Evolutionary conservation across 2,888 invertebrate genomes (phyloP).

Genomic region (Brachypalpus laphriformis): DNA sequence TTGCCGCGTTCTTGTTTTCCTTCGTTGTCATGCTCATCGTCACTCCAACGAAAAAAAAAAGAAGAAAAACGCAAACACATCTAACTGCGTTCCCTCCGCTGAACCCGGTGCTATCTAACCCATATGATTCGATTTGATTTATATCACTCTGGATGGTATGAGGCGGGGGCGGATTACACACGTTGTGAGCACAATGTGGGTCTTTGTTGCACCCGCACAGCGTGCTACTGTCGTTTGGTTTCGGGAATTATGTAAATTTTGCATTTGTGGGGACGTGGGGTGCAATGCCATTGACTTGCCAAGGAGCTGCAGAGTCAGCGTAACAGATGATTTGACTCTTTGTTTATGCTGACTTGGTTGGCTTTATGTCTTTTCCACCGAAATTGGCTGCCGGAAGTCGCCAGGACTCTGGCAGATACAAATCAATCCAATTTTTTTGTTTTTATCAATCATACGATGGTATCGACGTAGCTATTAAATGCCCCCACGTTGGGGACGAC

Average conservation of each 20-base stretch:
- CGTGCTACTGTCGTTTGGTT: slow-evolving; percentile 14
- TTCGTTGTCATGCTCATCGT: slow-evolving; percentile 66
- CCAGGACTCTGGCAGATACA: slow-evolving; percentile 14
- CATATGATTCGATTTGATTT: slow-evolving; percentile 71
- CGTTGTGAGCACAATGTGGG: slow-evolving; percentile 59
- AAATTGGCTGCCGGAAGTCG: slow-evolving; percentile 50
- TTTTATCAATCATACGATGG: slow-evolving; percentile 29
- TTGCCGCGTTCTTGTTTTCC: slow-evolving; percentile 69
- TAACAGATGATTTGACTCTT: slow-evolving; percentile 33
- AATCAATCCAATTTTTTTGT: slow-evolving; percentile 41
- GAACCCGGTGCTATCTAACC: slow-evolving; percentile 11
- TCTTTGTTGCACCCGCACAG: slow-evolving; percentile 64
- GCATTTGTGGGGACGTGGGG: neutral
- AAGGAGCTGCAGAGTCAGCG: slow-evolving; percentile 4
- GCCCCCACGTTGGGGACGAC: slow-evolving; percentile 1
- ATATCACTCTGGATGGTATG: slow-evolving; percentile 32
- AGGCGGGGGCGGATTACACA: slow-evolving; percentile 5
- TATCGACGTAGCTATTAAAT: neutral
- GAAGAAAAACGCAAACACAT: no score
- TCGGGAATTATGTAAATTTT: slow-evolving; percentile 69
- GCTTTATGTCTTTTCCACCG: slow-evolving; percentile 22
- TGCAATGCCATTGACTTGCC: slow-evolving; percentile 13
- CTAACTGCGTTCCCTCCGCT: slow-evolving; percentile 32
- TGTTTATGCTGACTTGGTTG: slow-evolving; percentile 16
- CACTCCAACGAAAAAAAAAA: slow-evolving; percentile 13